Conservation (phyloP, 2,797 vertebrate genomes). For the Cynodonichthys magdalenae region DNA sequence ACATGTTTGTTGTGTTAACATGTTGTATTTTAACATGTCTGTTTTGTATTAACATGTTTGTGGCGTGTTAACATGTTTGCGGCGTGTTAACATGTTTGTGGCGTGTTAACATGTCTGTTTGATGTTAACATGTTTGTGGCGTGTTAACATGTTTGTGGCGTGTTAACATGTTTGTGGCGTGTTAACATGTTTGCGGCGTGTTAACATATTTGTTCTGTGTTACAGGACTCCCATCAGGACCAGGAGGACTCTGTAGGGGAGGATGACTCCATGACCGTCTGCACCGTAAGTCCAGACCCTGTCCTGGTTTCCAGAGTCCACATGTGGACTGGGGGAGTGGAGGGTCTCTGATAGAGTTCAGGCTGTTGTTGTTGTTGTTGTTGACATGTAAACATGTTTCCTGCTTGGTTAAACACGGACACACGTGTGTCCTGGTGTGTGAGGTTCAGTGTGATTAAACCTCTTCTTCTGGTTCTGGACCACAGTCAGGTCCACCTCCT, state of each 20-base stretch:
- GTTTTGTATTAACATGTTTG: too few species aligned
- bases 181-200: constrained; percentile 1
- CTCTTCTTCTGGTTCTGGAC: neutral
- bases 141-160: neutral
- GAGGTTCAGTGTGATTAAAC: neutral
- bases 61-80: too few species aligned
- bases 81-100: too few species aligned
- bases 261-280: constrained; percentile 66
- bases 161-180: constrained; percentile 8
- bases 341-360: neutral
- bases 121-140: too few species aligned
- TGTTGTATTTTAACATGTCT: too few species aligned
- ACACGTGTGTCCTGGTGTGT: neutral
- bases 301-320: neutral
- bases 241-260: constrained; percentile 74
- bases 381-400: constrained; percentile 13
- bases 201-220: constrained; percentile 33
- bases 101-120: too few species aligned
- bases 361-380: neutral
- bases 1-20: too few species aligned
- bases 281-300: constrained; percentile 64
- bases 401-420: neutral
- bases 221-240: constrained; percentile 66
- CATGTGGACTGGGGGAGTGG: too few species aligned
- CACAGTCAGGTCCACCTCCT: too few species aligned